Percentiles rank a stretch among this genome's conserved stretches.
Conservation (phyloP, 2,888 invertebrate species). For the Hofmannophila pseudospretella region DNA sequence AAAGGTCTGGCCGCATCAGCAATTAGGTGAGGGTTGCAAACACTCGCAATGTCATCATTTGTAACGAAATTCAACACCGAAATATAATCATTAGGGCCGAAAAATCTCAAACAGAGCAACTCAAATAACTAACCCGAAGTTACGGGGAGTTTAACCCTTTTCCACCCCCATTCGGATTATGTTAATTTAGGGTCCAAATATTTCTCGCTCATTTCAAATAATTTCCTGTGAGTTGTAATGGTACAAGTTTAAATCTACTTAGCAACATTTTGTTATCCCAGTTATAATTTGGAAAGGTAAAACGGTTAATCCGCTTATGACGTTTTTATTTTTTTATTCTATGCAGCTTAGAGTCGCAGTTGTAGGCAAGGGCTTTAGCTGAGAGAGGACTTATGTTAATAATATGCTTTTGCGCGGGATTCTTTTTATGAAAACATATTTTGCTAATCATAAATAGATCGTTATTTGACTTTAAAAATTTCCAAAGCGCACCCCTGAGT, state of each 20-base stretch:
- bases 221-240: constrained; percentile 50
- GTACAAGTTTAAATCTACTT: constrained; percentile 52
- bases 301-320: constrained; percentile 10
- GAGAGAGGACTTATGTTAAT: no score
- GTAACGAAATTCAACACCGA: neutral
- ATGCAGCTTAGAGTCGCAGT: neutral
- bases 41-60: neutral
- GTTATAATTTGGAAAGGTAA: constrained; percentile 19
- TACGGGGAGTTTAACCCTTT: constrained; percentile 12
- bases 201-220: constrained; percentile 62
- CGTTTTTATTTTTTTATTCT: neutral
- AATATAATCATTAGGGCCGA: constrained; percentile 4
- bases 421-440: no score
- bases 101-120: constrained; percentile 14
- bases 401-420: no score
- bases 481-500: no score
- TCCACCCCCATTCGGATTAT: constrained; percentile 48
- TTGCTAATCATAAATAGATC: no score
- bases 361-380: no score
- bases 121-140: constrained; percentile 16
- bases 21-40: neutral
- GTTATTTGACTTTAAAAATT: no score
- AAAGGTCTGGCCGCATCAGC: neutral
- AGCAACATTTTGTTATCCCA: constrained; percentile 29
- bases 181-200: constrained; percentile 59